Percentiles rank a stretch among this genome's conserved stretches.
phyloP scores from a whole-genome alignment of 1,140 invertebrate genomes.

The Calephelis virginiensis region DNA sequence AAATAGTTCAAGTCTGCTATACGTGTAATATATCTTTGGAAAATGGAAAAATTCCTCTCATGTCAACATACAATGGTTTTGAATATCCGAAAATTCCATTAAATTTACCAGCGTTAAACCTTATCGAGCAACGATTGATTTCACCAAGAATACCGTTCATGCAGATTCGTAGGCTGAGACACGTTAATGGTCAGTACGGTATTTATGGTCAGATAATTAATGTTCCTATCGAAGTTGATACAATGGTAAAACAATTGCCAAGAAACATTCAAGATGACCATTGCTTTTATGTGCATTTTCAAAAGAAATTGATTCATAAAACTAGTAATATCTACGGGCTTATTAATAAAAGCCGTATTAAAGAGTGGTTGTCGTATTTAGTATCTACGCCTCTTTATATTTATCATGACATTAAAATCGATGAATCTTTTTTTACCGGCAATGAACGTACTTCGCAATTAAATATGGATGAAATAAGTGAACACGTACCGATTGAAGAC shows the following conservation, averaged over 20 bases:
- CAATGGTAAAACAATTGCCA: slow-evolving; percentile 33
- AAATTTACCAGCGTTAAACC: slow-evolving; percentile 32
- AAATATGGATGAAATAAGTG: slow-evolving; percentile 28
- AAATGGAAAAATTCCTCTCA: slow-evolving; percentile 27
- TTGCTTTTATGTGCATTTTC: slow-evolving; percentile 31
- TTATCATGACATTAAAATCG: slow-evolving; percentile 30
- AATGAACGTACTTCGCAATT: slow-evolving; percentile 22
- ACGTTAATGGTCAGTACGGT: slow-evolving; percentile 24
- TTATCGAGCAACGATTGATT: slow-evolving; percentile 29
- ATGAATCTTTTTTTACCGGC: slow-evolving; percentile 25
- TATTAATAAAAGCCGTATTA: slow-evolving; percentile 26
- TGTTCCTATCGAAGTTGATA: slow-evolving; percentile 31
- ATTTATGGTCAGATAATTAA: slow-evolving; percentile 33
- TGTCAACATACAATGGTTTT: slow-evolving; percentile 32
- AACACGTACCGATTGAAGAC: slow-evolving; percentile 30
- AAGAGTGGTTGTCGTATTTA: slow-evolving; percentile 31
- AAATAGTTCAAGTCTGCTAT: slow-evolving; percentile 28
- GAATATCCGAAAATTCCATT: slow-evolving; percentile 30
- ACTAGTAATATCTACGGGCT: slow-evolving; percentile 26
- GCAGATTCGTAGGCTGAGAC: slow-evolving; percentile 26
- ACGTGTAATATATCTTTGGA: slow-evolving; percentile 31
- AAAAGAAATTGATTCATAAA: slow-evolving; percentile 30
- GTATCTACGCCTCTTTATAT: slow-evolving; percentile 31
- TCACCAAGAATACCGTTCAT: slow-evolving; percentile 32
- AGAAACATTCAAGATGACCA: slow-evolving; percentile 32